Conservation (phyloP, 2,113 vertebrate species). For the Siphamia tubifer region DNA sequence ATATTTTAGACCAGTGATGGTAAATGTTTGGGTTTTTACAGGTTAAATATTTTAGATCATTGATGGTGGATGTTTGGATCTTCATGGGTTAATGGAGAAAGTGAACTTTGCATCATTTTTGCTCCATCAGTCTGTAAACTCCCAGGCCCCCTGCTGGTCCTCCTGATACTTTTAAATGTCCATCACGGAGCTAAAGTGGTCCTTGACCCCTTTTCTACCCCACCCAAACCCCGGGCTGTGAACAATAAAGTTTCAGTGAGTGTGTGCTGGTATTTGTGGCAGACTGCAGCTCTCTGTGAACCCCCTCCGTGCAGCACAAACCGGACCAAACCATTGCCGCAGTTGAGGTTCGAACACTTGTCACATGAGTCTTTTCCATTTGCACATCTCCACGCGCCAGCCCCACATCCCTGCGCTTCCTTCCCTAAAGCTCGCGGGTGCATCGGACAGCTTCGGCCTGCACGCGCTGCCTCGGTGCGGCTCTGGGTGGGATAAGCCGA, state of each 20-base stretch:
- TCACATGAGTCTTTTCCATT: slow-evolving; percentile 56
- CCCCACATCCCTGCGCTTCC: neutral
- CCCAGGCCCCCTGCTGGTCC: neutral
- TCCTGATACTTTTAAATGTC: neutral
- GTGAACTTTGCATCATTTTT: neutral
- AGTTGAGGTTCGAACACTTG: slow-evolving; percentile 72
- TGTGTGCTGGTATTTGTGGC: slow-evolving; percentile 71
- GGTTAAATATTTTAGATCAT: too few relatives aligned
- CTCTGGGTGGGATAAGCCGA: slow-evolving; percentile 27
- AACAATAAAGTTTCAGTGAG: slow-evolving; percentile 44
- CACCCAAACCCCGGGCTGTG: slow-evolving; percentile 31
- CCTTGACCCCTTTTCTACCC: slow-evolving; percentile 33
- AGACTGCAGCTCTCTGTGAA: slow-evolving; percentile 72
- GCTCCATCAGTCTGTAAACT: neutral
- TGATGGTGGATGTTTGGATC: too few relatives aligned
- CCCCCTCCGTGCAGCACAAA: slow-evolving; percentile 71
- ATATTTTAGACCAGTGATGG: too few relatives aligned
- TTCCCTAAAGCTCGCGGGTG: neutral
- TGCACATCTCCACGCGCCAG: neutral
- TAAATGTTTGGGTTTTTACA: too few relatives aligned
- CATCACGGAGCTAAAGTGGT: slow-evolving; percentile 5
- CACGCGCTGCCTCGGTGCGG: slow-evolving; percentile 11
- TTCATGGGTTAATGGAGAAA: neutral
- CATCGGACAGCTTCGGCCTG: neutral
- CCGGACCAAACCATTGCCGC: slow-evolving; percentile 78